A percentile compares a stretch with the other conserved stretches of the same genome.
phyloP scores from a whole-genome alignment of 2,888 invertebrate genomes.

The Criorhina ranunculi region DNA sequence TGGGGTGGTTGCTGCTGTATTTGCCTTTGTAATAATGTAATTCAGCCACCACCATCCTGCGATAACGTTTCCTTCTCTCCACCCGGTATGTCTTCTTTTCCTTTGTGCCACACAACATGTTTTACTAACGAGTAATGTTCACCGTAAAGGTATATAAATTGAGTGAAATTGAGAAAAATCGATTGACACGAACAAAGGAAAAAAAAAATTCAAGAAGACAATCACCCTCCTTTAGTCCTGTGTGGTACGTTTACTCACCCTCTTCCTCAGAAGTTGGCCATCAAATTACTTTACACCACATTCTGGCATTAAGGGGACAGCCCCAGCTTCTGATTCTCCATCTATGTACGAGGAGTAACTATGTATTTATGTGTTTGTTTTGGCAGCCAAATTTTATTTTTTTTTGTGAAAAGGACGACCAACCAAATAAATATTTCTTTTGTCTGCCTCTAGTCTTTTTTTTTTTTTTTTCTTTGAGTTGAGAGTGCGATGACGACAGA shows the following conservation, averaged over 20 bases:
- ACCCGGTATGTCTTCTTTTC: not conserved
- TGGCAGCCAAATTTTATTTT: slow-evolving; percentile 64
- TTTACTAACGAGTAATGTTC: slow-evolving; percentile 59
- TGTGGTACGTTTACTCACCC: not conserved
- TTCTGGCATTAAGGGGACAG: not conserved
- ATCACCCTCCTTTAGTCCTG: slow-evolving; percentile 35
- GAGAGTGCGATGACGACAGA: slow-evolving; percentile 49
- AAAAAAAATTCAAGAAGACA: slow-evolving; percentile 28
- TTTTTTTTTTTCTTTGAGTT: not conserved
- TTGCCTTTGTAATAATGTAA: slow-evolving; percentile 65
- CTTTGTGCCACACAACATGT: slow-evolving; percentile 34
- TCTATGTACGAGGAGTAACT: not conserved
- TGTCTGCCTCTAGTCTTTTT: slow-evolving; percentile 30
- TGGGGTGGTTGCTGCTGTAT: slow-evolving; percentile 36
- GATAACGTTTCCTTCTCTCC: slow-evolving; percentile 42
- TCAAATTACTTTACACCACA: slow-evolving; percentile 70
- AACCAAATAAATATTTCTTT: slow-evolving; percentile 58
- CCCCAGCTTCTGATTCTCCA: not conserved
- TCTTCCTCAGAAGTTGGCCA: slow-evolving; percentile 42
- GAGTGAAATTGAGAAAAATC: slow-evolving; percentile 69
- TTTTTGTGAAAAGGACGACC: slow-evolving; percentile 46
- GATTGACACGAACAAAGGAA: slow-evolving; percentile 66
- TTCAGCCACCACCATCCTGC: slow-evolving; percentile 40
- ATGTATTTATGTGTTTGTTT: slow-evolving; percentile 64
- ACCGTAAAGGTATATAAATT: slow-evolving; percentile 64